Evolutionary conservation across 1,140 invertebrate genomes (phyloP).

Genomic region (Melipona quadrifasciata): DNA sequence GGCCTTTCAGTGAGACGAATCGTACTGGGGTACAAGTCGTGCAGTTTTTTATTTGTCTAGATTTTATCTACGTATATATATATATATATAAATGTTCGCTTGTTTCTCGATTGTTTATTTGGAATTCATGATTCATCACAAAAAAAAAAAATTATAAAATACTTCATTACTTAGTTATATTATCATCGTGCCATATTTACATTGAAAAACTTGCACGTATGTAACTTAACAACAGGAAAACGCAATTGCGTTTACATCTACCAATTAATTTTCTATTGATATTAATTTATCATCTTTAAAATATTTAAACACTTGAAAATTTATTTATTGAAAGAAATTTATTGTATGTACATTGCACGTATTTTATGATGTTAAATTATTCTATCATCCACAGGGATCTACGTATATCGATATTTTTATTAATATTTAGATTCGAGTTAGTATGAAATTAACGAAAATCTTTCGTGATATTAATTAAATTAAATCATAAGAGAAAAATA

Average conservation of each 20-base stretch:
- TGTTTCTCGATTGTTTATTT: background rate
- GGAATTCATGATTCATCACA: background rate
- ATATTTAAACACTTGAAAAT: background rate
- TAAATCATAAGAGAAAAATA: background rate
- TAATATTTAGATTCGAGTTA: slow-evolving; percentile 15
- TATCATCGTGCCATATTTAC: no score
- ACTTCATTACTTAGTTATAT: no score
- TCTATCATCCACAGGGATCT: background rate
- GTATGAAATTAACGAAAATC: no score
- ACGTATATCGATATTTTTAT: background rate
- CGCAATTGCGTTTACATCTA: background rate
- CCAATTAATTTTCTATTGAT: background rate
- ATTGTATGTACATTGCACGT: background rate
- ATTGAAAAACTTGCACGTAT: background rate
- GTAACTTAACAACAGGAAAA: background rate
- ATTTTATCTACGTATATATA: no score
- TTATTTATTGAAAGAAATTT: background rate
- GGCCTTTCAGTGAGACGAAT: no score
- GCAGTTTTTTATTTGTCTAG: no score
- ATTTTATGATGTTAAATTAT: background rate
- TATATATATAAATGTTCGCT: background rate
- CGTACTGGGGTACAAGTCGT: no score
- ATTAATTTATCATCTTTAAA: background rate
- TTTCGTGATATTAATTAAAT: background rate
- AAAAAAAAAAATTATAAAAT: no score